phyloP scores from a whole-genome alignment of 2,888 invertebrate species.

The Tinea pellionella region DNA sequence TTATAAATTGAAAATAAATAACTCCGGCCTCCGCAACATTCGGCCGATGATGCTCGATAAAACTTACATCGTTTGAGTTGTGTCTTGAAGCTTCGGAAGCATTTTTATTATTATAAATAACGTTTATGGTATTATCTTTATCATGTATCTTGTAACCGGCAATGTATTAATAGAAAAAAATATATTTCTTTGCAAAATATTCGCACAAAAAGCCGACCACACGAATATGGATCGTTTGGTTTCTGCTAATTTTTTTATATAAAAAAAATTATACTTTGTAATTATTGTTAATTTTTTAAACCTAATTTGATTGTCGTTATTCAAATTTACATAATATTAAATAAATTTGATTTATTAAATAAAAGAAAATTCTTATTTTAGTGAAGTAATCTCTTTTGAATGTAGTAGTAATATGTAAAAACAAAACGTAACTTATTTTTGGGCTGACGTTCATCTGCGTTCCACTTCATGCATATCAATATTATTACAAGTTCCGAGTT shows the following conservation, averaged over 20 bases:
- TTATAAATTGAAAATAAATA: not conserved
- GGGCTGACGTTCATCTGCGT: not conserved
- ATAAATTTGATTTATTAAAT: no score
- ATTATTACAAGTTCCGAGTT: no score
- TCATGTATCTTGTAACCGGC: not conserved
- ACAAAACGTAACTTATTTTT: not conserved
- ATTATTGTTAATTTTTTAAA: no score
- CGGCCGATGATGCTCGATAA: not conserved
- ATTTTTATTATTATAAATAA: constrained; percentile 24
- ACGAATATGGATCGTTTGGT: constrained; percentile 32
- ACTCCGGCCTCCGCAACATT: not conserved
- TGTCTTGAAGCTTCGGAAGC: constrained; percentile 54
- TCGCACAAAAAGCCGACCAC: constrained; percentile 40
- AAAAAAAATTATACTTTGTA: no score
- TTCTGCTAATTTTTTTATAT: constrained; percentile 16
- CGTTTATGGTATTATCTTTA: not conserved
- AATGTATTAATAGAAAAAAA: not conserved
- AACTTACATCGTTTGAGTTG: constrained; percentile 63
- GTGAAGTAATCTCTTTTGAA: no score
- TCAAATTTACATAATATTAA: no score
- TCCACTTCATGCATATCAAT: no score
- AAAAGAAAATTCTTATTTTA: no score
- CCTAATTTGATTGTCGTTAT: no score
- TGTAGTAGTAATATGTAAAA: not conserved
- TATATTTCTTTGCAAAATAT: constrained; percentile 26